These are phyloP conservation scores for Andrena minutula DNA, from an alignment of 2,888 invertebrate genomes.

Conservation along the genomic window DNA sequence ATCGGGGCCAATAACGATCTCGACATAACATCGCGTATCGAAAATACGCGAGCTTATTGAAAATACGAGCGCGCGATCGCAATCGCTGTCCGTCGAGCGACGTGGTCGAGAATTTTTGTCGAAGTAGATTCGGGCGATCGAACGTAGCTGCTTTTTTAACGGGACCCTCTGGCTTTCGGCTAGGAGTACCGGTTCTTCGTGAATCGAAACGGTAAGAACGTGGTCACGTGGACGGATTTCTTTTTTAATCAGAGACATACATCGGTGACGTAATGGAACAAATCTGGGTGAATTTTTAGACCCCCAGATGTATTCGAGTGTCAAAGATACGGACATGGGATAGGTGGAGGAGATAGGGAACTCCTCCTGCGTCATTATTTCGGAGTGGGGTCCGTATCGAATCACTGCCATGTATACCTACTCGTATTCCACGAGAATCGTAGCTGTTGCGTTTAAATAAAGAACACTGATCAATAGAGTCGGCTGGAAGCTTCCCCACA, in stretches of 20 bases:
- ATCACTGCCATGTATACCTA: too few relatives aligned
- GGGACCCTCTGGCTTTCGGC: neutral
- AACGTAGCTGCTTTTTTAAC: conserved; percentile 17
- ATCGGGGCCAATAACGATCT: neutral
- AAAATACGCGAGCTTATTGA: neutral
- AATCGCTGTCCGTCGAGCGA: neutral
- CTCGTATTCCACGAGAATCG: neutral
- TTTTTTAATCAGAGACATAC: neutral
- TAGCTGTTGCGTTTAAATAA: conserved; percentile 7
- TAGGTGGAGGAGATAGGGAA: too few relatives aligned
- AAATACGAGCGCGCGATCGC: neutral
- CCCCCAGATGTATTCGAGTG: too few relatives aligned
- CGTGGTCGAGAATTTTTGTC: neutral
- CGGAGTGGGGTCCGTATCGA: too few relatives aligned
- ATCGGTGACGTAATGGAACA: too few relatives aligned
- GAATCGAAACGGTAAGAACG: too few relatives aligned
- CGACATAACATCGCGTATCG: neutral
- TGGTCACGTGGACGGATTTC: neutral
- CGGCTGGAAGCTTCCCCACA: neutral
- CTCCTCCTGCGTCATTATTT: too few relatives aligned
- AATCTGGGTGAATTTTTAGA: too few relatives aligned
- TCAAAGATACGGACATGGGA: too few relatives aligned
- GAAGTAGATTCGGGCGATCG: neutral
- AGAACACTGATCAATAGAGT: neutral
- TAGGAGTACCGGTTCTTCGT: conserved; percentile 12